A percentile compares a stretch with the other conserved stretches of the same genome.
phyloP scores from a whole-genome alignment of 2,797 vertebrate genomes.

The Neosalanx taihuensis region DNA sequence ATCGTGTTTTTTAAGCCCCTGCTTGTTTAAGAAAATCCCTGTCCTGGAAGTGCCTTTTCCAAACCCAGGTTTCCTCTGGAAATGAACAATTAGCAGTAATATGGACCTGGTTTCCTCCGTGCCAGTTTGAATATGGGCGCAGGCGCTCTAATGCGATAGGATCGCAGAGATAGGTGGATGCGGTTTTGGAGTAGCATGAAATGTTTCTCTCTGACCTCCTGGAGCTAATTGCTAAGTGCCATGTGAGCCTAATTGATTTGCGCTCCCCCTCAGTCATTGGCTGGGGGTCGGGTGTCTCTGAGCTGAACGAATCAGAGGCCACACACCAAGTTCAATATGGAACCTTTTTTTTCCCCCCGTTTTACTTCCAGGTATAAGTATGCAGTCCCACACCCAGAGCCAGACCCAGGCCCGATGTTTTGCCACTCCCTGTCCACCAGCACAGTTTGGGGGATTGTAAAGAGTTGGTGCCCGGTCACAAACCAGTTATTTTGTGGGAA shows the following conservation, averaged over 20 bases:
- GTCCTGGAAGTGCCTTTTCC: constrained; percentile 67
- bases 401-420: constrained; percentile 1
- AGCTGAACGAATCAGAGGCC: constrained; percentile 64
- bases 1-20: constrained; percentile 60
- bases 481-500: neutral
- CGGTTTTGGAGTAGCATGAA: constrained; percentile 75
- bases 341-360: neutral
- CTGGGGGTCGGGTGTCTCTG: constrained; percentile 47
- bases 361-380: constrained; percentile 37
- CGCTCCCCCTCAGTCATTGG: constrained; percentile 61
- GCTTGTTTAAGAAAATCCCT: constrained; percentile 68
- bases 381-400: constrained; percentile 37
- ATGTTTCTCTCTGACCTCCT: constrained; percentile 54
- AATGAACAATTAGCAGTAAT: constrained; percentile 76
- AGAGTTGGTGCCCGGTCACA: too few species aligned
- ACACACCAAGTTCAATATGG: constrained; percentile 51
- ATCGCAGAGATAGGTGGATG: constrained; percentile 73
- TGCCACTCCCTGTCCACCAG: too few species aligned
- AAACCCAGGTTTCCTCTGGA: constrained; percentile 74
- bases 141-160: constrained; percentile 68
- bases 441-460: too few species aligned
- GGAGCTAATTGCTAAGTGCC: constrained; percentile 68
- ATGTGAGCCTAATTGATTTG: constrained; percentile 72
- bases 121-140: constrained; percentile 67
- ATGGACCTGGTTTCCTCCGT: constrained; percentile 70